Evolutionary conservation across 37 sponge, comb jelly and placozoan species (phyloP), one percentile per base, ranked within the genome.

Genomic region (Hormiphora californensis): DNA sequence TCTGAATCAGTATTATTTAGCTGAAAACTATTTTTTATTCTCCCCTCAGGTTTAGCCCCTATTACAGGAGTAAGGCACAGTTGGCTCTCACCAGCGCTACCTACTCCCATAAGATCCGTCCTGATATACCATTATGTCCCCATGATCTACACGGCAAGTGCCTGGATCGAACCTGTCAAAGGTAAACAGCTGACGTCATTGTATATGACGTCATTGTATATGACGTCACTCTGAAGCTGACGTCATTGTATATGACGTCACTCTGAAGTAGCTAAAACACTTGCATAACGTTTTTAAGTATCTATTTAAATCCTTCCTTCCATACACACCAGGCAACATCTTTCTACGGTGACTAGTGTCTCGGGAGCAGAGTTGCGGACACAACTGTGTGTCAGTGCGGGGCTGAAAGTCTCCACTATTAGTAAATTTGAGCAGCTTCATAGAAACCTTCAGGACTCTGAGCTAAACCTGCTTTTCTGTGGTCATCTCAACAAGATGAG

Each of bases 141-240:
- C 81, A 73, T 46, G 81, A 73, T 30, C 44, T 73, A 5, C 81
- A 73, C 35, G 81, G 81, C 4, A 73, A 73, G 46, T 73, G 81
- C 25, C 43, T 73, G 25, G 81, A 73, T 28, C 40, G 23, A 40
- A 28, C 81, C 27, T 73, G 81, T 17, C 21, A 5, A n/a, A 73
- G 81, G 81, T 73, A 23, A 57, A 30, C 23, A 5, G n/a, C n/a
- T n/a, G n/a, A n/a, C n/a, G n/a, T n/a, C n/a, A n/a, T n/a, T n/a
- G n/a, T n/a, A n/a, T n/a, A n/a, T n/a, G n/a, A n/a, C n/a, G n/a
- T n/a, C n/a, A n/a, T n/a, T n/a, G n/a, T n/a, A n/a, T n/a, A n/a
- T n/a, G n/a, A n/a, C n/a, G n/a, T n/a, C n/a, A n/a, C n/a, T n/a
- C n/a, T n/a, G n/a, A n/a, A n/a, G n/a, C n/a, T n/a, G n/a, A n/a